A percentile compares a stretch with the other conserved stretches of the same genome.
These are phyloP conservation scores for Stenoptilia bipunctidactyla DNA, from an alignment of 2,888 invertebrate genomes.

Conservation along the genomic window DNA sequence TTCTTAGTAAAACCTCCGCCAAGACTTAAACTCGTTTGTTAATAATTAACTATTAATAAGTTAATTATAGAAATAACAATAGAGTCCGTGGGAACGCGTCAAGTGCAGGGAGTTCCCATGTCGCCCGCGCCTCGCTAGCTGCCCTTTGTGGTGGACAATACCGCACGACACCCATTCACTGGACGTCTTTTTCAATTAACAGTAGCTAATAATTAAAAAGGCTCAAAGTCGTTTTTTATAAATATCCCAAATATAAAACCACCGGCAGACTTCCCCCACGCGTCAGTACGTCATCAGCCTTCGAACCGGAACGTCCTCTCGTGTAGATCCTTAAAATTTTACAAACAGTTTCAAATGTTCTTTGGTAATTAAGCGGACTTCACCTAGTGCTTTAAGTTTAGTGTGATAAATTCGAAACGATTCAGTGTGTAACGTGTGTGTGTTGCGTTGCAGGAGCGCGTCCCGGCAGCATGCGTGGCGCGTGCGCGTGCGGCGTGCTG, in stretches of 20 bases:
- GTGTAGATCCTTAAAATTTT: too few relatives aligned
- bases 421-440: not conserved
- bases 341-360: too few relatives aligned
- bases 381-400: too few relatives aligned
- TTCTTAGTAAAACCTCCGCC: not conserved
- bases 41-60: not conserved
- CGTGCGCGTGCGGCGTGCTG: conserved; percentile 67
- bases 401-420: too few relatives aligned
- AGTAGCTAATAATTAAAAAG: not conserved
- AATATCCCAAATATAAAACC: not conserved
- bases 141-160: not conserved
- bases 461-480: conserved; percentile 69
- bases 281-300: not conserved
- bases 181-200: not conserved
- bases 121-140: not conserved
- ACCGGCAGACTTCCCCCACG: not conserved
- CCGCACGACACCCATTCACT: not conserved
- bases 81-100: not conserved
- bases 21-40: not conserved
- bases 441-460: conserved; percentile 47
- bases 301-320: not conserved
- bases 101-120: not conserved
- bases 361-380: too few relatives aligned
- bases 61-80: not conserved
- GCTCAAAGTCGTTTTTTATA: too few relatives aligned